A percentile compares a stretch with the other conserved stretches of the same genome.
Conservation (phyloP, 2,113 vertebrate genomes). For the Pontoporia blainvillei region DNA sequence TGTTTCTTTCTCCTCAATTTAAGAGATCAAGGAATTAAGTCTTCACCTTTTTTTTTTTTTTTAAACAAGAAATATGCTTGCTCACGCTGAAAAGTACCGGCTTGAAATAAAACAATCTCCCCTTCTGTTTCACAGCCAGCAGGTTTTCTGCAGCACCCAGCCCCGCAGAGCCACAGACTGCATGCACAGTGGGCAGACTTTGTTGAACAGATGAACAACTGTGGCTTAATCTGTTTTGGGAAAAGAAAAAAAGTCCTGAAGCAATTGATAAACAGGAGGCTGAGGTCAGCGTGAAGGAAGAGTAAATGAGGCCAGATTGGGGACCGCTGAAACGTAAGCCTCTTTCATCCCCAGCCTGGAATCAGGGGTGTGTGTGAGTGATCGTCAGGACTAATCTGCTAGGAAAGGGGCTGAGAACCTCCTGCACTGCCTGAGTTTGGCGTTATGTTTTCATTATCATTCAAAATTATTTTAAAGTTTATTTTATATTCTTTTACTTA, state of each 20-base stretch:
- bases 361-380: neutral
- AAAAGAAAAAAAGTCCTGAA: constrained; percentile 40
- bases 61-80: neutral
- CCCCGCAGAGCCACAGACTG: neutral
- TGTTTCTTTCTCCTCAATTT: neutral
- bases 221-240: constrained; percentile 56
- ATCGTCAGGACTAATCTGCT: neutral
- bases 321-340: constrained; percentile 30
- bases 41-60: neutral
- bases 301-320: constrained; percentile 72
- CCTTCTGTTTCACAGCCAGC: constrained; percentile 15
- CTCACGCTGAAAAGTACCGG: neutral
- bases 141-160: constrained; percentile 20
- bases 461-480: neutral
- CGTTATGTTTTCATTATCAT: neutral
- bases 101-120: constrained; percentile 56
- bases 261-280: constrained; percentile 60
- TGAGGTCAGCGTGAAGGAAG: constrained; percentile 65
- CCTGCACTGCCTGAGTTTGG: neutral
- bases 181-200: constrained; percentile 40
- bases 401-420: neutral
- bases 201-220: constrained; percentile 58
- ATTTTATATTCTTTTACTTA: neutral
- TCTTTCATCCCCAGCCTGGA: neutral
- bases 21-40: constrained; percentile 27